Evolutionary conservation across 2,797 vertebrate species (phyloP).

Genomic region (Carcharodon carcharias): DNA sequence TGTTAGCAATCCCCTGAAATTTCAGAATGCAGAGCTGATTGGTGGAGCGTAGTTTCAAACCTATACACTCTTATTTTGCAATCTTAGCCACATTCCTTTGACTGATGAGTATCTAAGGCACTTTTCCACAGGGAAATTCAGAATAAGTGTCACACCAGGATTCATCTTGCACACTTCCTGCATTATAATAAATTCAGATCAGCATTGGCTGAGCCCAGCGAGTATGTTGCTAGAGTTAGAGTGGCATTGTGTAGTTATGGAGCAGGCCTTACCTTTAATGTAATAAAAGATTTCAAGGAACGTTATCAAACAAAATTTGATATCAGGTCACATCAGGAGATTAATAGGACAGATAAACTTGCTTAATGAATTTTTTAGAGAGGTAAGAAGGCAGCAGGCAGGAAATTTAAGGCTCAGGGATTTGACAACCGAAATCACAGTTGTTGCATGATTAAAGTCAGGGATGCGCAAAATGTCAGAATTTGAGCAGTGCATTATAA

Average conservation of each 20-base stretch:
- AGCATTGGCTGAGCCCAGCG: neutral
- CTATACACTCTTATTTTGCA: neutral
- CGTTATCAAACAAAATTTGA: neutral
- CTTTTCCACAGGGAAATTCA: neutral
- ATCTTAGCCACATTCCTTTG: neutral
- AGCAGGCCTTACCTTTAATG: neutral
- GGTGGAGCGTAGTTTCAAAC: neutral
- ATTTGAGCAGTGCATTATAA: neutral
- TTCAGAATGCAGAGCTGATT: neutral
- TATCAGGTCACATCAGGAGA: neutral
- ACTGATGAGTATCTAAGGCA: neutral
- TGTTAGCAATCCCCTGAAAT: neutral
- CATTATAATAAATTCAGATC: neutral
- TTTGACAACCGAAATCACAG: neutral
- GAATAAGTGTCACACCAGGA: neutral
- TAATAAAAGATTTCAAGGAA: neutral
- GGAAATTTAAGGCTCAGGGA: neutral
- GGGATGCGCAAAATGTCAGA: neutral
- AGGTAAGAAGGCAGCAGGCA: neutral
- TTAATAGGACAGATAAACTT: neutral
- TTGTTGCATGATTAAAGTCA: neutral
- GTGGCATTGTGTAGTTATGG: neutral
- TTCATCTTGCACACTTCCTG: neutral
- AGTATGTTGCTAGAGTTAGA: neutral
- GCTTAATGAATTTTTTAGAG: no score